Evolutionary conservation across 2,888 invertebrate species (phyloP).

Genomic region (Tipula confusa): DNA sequence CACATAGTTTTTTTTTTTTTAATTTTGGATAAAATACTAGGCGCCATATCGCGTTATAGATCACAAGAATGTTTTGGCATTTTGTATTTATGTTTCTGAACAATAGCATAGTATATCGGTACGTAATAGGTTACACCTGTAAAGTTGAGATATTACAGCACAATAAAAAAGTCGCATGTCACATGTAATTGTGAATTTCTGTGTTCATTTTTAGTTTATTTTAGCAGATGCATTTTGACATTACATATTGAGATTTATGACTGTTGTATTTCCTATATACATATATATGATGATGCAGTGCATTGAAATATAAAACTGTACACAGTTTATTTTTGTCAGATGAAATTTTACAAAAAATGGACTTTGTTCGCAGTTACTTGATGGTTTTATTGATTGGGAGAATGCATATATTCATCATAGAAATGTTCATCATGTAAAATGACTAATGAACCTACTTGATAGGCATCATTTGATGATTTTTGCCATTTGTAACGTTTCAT

Average conservation of each 20-base stretch:
- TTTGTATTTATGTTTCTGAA: not conserved
- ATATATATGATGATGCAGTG: not conserved
- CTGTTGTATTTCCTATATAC: not conserved
- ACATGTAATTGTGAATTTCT: not conserved
- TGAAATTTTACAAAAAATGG: too few relatives aligned
- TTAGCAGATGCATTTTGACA: not conserved
- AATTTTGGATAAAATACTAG: not conserved
- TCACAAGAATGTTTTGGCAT: not conserved
- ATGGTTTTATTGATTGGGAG: too few relatives aligned
- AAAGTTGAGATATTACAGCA: not conserved
- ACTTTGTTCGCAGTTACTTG: too few relatives aligned
- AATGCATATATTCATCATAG: too few relatives aligned
- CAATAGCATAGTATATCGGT: not conserved
- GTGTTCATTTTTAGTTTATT: not conserved
- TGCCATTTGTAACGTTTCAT: too few relatives aligned
- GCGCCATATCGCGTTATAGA: not conserved
- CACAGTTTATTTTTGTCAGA: too few relatives aligned
- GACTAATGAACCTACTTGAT: too few relatives aligned
- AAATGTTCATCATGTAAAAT: too few relatives aligned
- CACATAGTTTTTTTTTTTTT: too few relatives aligned
- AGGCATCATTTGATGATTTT: too few relatives aligned
- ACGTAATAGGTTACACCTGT: not conserved
- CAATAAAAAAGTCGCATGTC: not conserved
- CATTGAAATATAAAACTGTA: too few relatives aligned
- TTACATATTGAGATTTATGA: not conserved